A percentile compares a stretch with the other conserved stretches of the same genome.
These are phyloP conservation scores for Aphidius gifuensis DNA, from an alignment of 1,140 invertebrate genomes.

Conservation along the genomic window DNA sequence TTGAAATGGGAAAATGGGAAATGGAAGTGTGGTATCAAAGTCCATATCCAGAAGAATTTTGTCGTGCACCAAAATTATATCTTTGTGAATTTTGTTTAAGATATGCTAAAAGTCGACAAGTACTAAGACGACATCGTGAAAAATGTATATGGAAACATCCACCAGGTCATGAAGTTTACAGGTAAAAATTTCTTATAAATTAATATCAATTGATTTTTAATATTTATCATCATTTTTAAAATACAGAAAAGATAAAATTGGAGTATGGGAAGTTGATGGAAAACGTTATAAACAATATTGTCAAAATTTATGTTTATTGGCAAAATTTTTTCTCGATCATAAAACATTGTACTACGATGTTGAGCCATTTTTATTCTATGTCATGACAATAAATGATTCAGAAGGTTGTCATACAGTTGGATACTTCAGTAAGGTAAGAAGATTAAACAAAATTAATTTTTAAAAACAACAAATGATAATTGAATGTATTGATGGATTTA, in stretches of 20 bases:
- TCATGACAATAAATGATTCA: constrained; percentile 89
- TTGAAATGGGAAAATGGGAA: constrained; percentile 94
- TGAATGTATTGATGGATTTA: too few relatives aligned
- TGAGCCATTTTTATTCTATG: constrained; percentile 96
- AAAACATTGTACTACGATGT: constrained; percentile 97
- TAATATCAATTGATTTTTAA: constrained; percentile 5
- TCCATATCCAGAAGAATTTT: constrained; percentile 95
- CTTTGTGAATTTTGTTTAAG: constrained; percentile 96
- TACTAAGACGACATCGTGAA: constrained; percentile 78
- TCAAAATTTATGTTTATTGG: constrained; percentile 94
- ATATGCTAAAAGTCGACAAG: constrained; percentile 87
- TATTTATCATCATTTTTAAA: constrained; percentile 11
- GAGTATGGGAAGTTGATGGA: constrained; percentile 97
- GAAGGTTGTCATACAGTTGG: constrained; percentile 95
- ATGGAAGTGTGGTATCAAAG: constrained; percentile 99
- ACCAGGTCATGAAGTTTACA: constrained; percentile 87
- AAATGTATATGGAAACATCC: constrained; percentile 93
- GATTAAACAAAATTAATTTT: neutral
- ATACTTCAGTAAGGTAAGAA: constrained; percentile 94
- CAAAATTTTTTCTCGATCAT: constrained; percentile 96
- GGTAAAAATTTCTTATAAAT: constrained; percentile 34
- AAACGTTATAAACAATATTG: constrained; percentile 95
- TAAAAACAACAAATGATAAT: too few relatives aligned
- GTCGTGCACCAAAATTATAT: constrained; percentile 86
- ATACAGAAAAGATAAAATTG: constrained; percentile 84